Evolutionary conservation across 2,888 invertebrate genomes (phyloP), one percentile per base, ranked within the genome.

Genomic region (Tenodera sinensis): DNA sequence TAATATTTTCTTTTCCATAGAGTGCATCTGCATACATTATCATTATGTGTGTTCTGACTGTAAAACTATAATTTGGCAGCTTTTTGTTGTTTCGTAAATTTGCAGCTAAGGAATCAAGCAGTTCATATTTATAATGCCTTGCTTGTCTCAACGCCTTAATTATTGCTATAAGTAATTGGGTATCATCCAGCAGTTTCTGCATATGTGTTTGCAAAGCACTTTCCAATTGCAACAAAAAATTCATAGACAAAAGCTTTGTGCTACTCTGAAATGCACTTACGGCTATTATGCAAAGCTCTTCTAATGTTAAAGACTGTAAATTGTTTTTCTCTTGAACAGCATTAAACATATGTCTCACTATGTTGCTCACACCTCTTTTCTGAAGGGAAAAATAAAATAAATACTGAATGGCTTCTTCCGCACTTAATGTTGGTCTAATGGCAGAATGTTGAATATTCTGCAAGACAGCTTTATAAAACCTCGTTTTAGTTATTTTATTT

Each of bases 1-100:
- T 47, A 28, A 88, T 14, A 83, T 34, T n/a, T 82, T 25, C 25
- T 42, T 28, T 87, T 42, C 34, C n/a, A 91, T 93, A 92, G 82
- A 92, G 91, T 89, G 92, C 92, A 91, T 93, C 93, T 0, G 93
- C 93, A 92, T 93, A 94, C 85, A 94, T 90, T 14, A 93, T 93
- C 91, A 94, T 91, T 82, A 94, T 92, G 90, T 94, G 94, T 88
- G 93, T 92, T 34, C 92, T 91, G 0, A 92, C 92, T n/a, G 92
- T 91, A 91, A 94, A 93, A 8, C 92, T 92, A 84, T 94, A 92
- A 28, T 93, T 93, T 28, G 91, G 90, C 89, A 94, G 91, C 84
- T 92, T 90, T 91, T 93, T 92, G 82, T 92, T 91, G 91, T 93
- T 93, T 88, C 92, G 92, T 8, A 92, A 91, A 91, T 93, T 93